A percentile compares a stretch with the other conserved stretches of the same genome.
Evolutionary conservation across 1,140 invertebrate species (phyloP).

Genomic region (Drosophila truncata): DNA sequence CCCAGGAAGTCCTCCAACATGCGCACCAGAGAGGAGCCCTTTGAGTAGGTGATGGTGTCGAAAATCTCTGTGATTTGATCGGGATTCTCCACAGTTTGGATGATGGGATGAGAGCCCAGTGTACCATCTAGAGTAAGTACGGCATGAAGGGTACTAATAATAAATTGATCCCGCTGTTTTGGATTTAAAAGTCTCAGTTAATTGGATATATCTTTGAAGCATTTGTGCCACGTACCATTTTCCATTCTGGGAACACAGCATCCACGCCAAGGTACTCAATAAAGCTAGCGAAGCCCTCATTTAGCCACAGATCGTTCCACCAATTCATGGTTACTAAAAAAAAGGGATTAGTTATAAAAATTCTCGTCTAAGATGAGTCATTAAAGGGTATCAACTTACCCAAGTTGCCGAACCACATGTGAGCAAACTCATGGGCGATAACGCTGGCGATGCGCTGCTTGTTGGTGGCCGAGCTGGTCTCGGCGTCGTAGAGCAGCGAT

Average conservation of each 20-base stretch:
- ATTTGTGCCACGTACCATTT: slow-evolving; percentile 88
- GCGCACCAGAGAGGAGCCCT: slow-evolving; percentile 95
- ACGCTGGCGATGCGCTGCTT: slow-evolving; percentile 93
- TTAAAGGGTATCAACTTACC: slow-evolving; percentile 59
- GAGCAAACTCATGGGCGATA: slow-evolving; percentile 96
- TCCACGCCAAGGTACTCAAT: slow-evolving; percentile 93
- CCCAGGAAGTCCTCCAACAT: slow-evolving; percentile 96
- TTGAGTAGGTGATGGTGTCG: slow-evolving; percentile 96
- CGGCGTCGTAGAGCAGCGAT: slow-evolving; percentile 90
- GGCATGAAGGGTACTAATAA: slow-evolving; percentile 89
- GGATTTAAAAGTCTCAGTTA: slow-evolving; percentile 71
- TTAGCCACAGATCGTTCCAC: slow-evolving; percentile 98
- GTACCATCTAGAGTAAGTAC: slow-evolving; percentile 93
- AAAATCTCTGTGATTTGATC: slow-evolving; percentile 97
- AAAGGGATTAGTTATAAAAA: background rate
- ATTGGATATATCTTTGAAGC: slow-evolving; percentile 29
- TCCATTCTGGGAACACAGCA: slow-evolving; percentile 91
- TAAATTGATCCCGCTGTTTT: slow-evolving; percentile 89
- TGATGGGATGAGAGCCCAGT: slow-evolving; percentile 94
- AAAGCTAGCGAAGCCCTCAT: slow-evolving; percentile 96
- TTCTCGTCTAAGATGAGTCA: background rate
- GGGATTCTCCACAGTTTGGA: slow-evolving; percentile 93
- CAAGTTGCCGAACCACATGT: slow-evolving; percentile 96
- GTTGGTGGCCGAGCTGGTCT: slow-evolving; percentile 89
- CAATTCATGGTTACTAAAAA: slow-evolving; percentile 93